Conservation (phyloP, 2,113 vertebrate species). For the Trochalopteron elliotii region DNA sequence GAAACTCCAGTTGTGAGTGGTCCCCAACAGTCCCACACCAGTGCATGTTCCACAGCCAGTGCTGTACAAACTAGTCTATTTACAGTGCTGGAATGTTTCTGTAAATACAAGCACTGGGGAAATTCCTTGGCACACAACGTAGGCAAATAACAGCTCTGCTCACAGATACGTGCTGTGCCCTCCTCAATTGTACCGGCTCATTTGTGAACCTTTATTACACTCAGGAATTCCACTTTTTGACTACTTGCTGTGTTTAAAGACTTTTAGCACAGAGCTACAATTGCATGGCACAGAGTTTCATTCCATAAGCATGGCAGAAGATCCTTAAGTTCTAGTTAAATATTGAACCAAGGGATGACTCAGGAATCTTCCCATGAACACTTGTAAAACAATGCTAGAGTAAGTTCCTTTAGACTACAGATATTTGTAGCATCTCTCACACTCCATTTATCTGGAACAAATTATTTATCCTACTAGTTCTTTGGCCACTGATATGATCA, state of each 20-base stretch:
- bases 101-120: not conserved
- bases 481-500: not conserved
- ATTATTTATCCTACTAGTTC: not conserved
- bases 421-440: not conserved
- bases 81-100: not conserved
- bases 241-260: not conserved
- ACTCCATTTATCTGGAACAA: not conserved
- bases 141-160: not conserved
- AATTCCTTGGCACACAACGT: not conserved
- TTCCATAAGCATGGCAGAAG: not conserved
- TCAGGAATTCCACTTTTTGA: not conserved
- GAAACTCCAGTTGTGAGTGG: not conserved
- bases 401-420: not conserved
- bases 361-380: not conserved
- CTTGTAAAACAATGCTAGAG: not conserved
- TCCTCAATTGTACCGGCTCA: not conserved
- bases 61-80: not conserved
- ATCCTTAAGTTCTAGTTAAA: not conserved
- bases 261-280: not conserved
- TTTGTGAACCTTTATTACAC: not conserved
- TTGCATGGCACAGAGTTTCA: accelerated
- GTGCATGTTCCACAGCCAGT: not conserved
- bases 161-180: accelerated
- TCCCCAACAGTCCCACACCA: not conserved
- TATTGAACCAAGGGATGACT: not conserved